Percentiles rank a stretch among this genome's conserved stretches.
phyloP scores from a whole-genome alignment of 2,797 vertebrate species.

The Poecilia gillii region DNA sequence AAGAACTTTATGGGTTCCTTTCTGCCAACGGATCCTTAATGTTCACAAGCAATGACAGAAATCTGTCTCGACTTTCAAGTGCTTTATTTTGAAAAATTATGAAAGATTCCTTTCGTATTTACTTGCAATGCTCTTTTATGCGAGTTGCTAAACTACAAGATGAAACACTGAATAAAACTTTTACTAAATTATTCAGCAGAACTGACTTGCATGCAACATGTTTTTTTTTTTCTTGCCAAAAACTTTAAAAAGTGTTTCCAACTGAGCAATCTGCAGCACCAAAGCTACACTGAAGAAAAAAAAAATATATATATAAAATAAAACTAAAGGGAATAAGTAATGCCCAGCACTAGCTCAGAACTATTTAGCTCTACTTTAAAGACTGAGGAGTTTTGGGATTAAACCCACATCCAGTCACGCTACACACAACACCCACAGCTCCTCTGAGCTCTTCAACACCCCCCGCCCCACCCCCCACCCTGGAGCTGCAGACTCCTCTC shows the following conservation, averaged over 20 bases:
- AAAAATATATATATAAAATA: too few species aligned
- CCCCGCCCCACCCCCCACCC: slow-evolving; percentile 37
- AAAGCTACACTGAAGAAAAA: background rate
- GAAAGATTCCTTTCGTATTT: background rate
- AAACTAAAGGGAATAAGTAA: background rate
- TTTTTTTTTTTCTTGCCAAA: background rate
- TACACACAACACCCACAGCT: slow-evolving; percentile 51
- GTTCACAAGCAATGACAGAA: slow-evolving; percentile 16
- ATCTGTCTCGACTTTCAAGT: background rate
- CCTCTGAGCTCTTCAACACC: slow-evolving; percentile 35
- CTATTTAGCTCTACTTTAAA: slow-evolving; percentile 21
- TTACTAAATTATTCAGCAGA: background rate
- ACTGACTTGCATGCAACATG: background rate
- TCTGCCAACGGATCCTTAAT: slow-evolving; percentile 23
- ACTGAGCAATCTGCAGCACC: background rate
- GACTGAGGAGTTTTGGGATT: slow-evolving; percentile 38
- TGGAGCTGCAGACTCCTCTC: slow-evolving; percentile 37
- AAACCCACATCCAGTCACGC: slow-evolving; percentile 46
- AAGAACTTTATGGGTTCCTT: slow-evolving; percentile 49
- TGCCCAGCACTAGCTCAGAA: slow-evolving; percentile 11
- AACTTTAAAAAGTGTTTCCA: background rate
- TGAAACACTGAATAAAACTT: background rate
- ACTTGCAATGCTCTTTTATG: background rate
- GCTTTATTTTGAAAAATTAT: background rate
- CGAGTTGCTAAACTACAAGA: background rate